A percentile compares a stretch with the other conserved stretches of the same genome.
These are phyloP conservation scores for Sardina pilchardus DNA, from an alignment of 2,113 vertebrate species.

Conservation along the genomic window DNA sequence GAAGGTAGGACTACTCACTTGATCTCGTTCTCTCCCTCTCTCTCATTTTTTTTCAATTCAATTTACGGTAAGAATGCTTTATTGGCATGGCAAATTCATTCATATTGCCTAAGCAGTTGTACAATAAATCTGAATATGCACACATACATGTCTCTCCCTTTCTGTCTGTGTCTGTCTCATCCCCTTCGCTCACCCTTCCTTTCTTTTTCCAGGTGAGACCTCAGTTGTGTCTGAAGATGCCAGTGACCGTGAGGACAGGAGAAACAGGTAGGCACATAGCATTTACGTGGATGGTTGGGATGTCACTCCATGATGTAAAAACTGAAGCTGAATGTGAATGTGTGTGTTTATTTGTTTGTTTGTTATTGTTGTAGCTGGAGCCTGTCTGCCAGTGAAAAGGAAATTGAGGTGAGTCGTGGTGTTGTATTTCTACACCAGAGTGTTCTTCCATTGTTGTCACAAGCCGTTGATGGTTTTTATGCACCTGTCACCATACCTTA, in stretches of 20 bases:
- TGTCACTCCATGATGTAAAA: neutral
- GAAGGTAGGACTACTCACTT: slow-evolving; percentile 51
- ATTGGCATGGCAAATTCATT: too few relatives aligned
- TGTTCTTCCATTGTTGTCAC: too few relatives aligned
- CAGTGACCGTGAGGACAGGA: slow-evolving; percentile 52
- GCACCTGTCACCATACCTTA: too few relatives aligned
- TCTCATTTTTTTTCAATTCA: too few relatives aligned
- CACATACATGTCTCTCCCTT: neutral
- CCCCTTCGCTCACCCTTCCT: neutral
- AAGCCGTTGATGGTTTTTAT: too few relatives aligned
- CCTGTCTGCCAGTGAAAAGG: slow-evolving; percentile 81
- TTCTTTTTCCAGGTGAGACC: slow-evolving; percentile 49
- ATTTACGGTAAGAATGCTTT: too few relatives aligned
- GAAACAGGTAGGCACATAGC: slow-evolving; percentile 55
- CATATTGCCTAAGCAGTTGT: too few relatives aligned
- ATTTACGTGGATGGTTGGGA: too few relatives aligned
- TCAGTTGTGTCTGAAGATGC: slow-evolving; percentile 48
- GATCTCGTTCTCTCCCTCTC: neutral
- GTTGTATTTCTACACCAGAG: too few relatives aligned
- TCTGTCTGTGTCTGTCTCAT: neutral
- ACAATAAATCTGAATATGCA: too few relatives aligned
- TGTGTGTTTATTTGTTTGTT: neutral
- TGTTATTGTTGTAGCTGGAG: slow-evolving; percentile 62
- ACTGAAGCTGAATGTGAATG: neutral
- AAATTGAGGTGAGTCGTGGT: slow-evolving; percentile 84